Percentiles rank a stretch among this genome's conserved stretches.
phyloP scores from a whole-genome alignment of 2,113 vertebrate species.

The Miniopterus natalensis region DNA sequence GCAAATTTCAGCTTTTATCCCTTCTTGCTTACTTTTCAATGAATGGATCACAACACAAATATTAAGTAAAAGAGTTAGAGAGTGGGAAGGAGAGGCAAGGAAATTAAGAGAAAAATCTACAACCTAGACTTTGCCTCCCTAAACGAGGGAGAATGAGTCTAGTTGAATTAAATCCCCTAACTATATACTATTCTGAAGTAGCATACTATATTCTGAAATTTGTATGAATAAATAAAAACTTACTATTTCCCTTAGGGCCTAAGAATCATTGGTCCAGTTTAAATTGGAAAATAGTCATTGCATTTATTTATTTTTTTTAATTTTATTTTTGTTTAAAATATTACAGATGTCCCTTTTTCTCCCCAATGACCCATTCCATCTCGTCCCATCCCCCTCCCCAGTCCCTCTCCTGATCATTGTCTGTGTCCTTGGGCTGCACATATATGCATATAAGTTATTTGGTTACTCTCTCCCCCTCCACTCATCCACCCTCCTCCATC shows the following conservation, averaged over 20 bases:
- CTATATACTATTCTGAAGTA: not conserved
- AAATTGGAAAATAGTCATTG: slow-evolving; percentile 19
- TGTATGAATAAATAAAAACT: not conserved
- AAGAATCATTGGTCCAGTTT: not conserved
- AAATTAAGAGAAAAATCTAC: not conserved
- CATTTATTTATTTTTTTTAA: not conserved
- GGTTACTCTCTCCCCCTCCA: too few species aligned
- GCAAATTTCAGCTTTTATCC: slow-evolving; percentile 2
- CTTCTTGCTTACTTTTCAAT: not conserved
- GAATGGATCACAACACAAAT: not conserved
- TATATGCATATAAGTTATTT: too few species aligned
- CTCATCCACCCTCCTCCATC: too few species aligned
- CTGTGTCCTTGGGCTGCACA: too few species aligned
- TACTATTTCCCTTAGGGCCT: not conserved
- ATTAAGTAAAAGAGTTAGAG: not conserved
- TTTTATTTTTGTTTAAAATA: too few species aligned
- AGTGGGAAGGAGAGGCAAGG: not conserved
- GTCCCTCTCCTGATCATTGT: too few species aligned
- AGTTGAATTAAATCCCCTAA: not conserved
- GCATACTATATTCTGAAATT: not conserved
- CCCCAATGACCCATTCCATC: too few species aligned
- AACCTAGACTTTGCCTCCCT: not conserved
- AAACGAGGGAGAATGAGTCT: not conserved
- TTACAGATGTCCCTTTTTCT: too few species aligned
- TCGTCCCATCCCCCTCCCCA: too few species aligned